Conservation (phyloP, 2,888 invertebrate species). For the Diarsia rubi region DNA sequence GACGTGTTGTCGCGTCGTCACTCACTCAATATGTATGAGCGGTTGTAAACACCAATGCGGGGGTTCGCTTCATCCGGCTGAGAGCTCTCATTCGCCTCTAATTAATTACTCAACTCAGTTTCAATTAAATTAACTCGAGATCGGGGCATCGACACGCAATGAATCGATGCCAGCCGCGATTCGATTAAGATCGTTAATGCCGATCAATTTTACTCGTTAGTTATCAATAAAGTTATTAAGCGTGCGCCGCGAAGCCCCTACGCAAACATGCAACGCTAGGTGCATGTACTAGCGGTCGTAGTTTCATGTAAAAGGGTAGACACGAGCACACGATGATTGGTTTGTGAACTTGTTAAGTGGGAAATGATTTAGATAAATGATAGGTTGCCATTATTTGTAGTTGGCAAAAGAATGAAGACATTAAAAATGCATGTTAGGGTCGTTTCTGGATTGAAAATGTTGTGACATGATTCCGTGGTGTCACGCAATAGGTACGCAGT, state of each 20-base stretch:
- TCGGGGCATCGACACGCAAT: slow-evolving; percentile 88
- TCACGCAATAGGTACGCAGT: slow-evolving; percentile 45
- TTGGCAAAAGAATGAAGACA: slow-evolving; percentile 52
- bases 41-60: slow-evolving; percentile 81
- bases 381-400: slow-evolving; percentile 40
- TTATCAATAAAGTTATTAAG: slow-evolving; percentile 87
- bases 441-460: slow-evolving; percentile 44
- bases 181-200: slow-evolving; percentile 88
- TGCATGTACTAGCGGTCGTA: slow-evolving; percentile 54
- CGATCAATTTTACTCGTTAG: slow-evolving; percentile 87
- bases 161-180: slow-evolving; percentile 86
- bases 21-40: slow-evolving; percentile 77
- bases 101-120: slow-evolving; percentile 90
- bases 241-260: slow-evolving; percentile 69
- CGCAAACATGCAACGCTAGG: slow-evolving; percentile 71
- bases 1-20: slow-evolving; percentile 64
- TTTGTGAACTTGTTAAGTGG: slow-evolving; percentile 57
- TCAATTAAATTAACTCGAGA: slow-evolving; percentile 90
- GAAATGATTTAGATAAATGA: slow-evolving; percentile 54
- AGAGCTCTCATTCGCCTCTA: slow-evolving; percentile 89
- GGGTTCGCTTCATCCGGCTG: slow-evolving; percentile 82
- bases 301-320: slow-evolving; percentile 57
- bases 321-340: slow-evolving; percentile 46
- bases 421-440: slow-evolving; percentile 56
- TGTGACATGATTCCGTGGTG: slow-evolving; percentile 39